Base-by-base conservation (phyloP, 1,140 invertebrate species). In the Temnothorax curvispinosus region DNA sequence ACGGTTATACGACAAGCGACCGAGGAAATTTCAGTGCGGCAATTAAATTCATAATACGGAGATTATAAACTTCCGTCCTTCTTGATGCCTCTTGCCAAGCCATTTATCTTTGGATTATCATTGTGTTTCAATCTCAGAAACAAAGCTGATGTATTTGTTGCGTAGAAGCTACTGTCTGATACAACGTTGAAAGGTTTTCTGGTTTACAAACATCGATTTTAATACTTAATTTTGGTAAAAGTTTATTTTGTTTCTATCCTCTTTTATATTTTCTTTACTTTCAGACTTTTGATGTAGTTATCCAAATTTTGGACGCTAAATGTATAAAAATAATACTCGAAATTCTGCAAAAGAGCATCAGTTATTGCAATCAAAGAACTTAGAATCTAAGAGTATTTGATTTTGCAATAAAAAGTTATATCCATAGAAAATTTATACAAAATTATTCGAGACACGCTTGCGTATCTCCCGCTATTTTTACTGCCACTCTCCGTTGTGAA, bases 21-120 rank as follows among this genome's bases (percentile, higher is more conserved):
- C 15, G 27, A 8, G 58, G 44, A 78, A 69, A 81, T 78, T 64
- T 13, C 47, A 27, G 21, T 13, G n/a, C 64, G 4, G 32, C 35
- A 81, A 81, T 81, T 81, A 71, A 81, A 81, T 81, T 69, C 21
- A 56, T 71, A 81, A 71, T 71, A 44, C 21, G 15, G 64, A 81
- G 77, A 81, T 81, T 81, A 69, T 67, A 50, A 69, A 80, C 54
- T 41, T 41, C 32, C n/a, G 35, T 69, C n/a, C 38, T 58, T 52
- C 15, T 62, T 41, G 41, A 64, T 47, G 27, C 54, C 0, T 6
- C 58, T 78, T 35, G n/a, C 21, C 7, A 7, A 41, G 13, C 5
- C 35, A 18, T 69, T 81, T 35, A 44, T 81, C 64, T 81, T 54
- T 38, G 52, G 11, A 69, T 81, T 41, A 54, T n/a, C 15, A 7